phyloP scores from a whole-genome alignment of 2,797 vertebrate genomes.

The Tympanoctomys barrerae region DNA sequence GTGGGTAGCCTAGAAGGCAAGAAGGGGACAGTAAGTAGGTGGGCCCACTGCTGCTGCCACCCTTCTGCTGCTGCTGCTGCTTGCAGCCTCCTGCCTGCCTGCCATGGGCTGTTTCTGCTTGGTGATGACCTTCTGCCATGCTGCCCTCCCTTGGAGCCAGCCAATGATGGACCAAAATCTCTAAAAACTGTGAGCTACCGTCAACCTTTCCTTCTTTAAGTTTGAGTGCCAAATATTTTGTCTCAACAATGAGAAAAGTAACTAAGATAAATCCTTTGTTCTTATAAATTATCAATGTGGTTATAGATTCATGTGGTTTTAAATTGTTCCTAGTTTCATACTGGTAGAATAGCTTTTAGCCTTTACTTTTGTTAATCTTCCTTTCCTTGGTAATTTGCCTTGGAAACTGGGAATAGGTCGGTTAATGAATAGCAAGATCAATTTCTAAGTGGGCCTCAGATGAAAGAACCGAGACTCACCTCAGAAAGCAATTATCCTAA shows the following conservation, averaged over 20 bases:
- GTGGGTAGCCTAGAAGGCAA: neutral
- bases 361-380: constrained; percentile 10
- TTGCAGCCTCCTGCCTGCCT: neutral
- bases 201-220: neutral
- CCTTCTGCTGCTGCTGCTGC: neutral
- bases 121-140: neutral
- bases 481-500: neutral
- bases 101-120: neutral
- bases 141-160: neutral
- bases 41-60: neutral
- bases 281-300: neutral
- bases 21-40: neutral
- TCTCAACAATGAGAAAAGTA: neutral
- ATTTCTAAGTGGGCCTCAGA: neutral
- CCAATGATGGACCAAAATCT: neutral
- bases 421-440: neutral
- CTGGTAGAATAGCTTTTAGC: neutral
- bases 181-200: neutral
- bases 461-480: neutral
- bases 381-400: constrained; percentile 8
- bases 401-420: neutral
- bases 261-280: neutral
- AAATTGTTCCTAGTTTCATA: neutral
- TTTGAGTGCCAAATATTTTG: neutral
- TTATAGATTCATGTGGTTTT: neutral